Conservation (phyloP, 2,797 vertebrate genomes). For the Pampus argenteus region DNA sequence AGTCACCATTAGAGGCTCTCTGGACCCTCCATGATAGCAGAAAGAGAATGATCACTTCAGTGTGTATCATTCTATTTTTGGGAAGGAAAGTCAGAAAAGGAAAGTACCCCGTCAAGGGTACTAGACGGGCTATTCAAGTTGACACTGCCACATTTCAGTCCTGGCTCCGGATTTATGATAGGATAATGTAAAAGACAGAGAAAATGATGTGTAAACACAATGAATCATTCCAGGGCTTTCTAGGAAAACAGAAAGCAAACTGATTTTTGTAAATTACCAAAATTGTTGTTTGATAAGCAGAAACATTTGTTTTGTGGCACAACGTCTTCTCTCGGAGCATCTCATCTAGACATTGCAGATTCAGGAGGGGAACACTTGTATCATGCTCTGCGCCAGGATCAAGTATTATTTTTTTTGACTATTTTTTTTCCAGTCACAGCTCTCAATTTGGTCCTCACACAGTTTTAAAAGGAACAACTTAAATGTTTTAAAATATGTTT, state of each 20-base stretch:
- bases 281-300: constrained; percentile 51
- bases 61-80: constrained; percentile 73
- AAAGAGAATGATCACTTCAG: constrained; percentile 63
- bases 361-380: constrained; percentile 20
- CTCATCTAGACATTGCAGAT: constrained; percentile 23
- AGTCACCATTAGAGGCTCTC: constrained; percentile 46
- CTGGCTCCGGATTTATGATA: constrained; percentile 47
- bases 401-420: constrained; percentile 41
- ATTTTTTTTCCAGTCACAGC: too few species aligned
- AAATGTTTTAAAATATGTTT: constrained; percentile 47
- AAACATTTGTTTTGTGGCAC: constrained; percentile 49
- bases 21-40: constrained; percentile 41
- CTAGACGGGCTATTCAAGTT: constrained; percentile 71
- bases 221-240: constrained; percentile 55
- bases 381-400: constrained; percentile 31
- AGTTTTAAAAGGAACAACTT: constrained; percentile 30
- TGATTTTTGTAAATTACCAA: constrained; percentile 63
- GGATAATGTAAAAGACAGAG: constrained; percentile 59
- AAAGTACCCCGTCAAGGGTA: too few species aligned
- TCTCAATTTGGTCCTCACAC: constrained; percentile 34
- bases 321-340: constrained; percentile 35
- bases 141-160: constrained; percentile 58
- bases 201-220: constrained; percentile 61
- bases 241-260: constrained; percentile 44
- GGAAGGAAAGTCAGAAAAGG: constrained; percentile 63